A percentile compares a stretch with the other conserved stretches of the same genome.
Evolutionary conservation across 2,888 invertebrate species (phyloP).

Genomic region (Philopedon plagiatum): DNA sequence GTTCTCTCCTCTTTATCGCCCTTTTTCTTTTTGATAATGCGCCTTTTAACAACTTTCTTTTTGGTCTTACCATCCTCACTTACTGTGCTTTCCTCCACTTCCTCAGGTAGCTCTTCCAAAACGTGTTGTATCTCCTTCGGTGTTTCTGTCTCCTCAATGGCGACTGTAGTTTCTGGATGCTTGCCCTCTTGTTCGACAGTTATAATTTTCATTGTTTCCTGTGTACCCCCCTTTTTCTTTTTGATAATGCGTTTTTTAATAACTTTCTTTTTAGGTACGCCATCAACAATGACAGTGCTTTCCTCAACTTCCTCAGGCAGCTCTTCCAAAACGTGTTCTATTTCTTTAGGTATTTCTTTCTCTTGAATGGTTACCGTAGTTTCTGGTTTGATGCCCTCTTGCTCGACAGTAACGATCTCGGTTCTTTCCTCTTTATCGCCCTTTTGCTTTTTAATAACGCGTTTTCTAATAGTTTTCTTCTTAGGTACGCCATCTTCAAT

Average conservation of each 20-base stretch:
- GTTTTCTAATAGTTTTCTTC: slow-evolving; percentile 60
- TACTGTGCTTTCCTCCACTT: slow-evolving; percentile 54
- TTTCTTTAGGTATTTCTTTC: slow-evolving; percentile 52
- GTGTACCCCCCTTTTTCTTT: slow-evolving; percentile 65
- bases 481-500: slow-evolving; percentile 62
- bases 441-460: slow-evolving; percentile 58
- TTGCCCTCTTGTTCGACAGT: slow-evolving; percentile 68
- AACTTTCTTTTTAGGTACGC: slow-evolving; percentile 56
- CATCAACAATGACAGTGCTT: slow-evolving; percentile 55
- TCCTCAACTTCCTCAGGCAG: slow-evolving; percentile 55
- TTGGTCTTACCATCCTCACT: slow-evolving; percentile 57
- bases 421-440: slow-evolving; percentile 58
- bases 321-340: slow-evolving; percentile 52
- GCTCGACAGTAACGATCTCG: slow-evolving; percentile 60
- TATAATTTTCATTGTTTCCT: slow-evolving; percentile 66
- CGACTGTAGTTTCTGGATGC: slow-evolving; percentile 66
- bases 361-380: slow-evolving; percentile 57
- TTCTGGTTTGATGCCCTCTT: slow-evolving; percentile 61
- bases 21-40: slow-evolving; percentile 68
- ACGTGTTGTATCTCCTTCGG: slow-evolving; percentile 59
- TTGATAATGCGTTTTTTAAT: slow-evolving; percentile 66
- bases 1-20: slow-evolving; percentile 64
- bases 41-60: slow-evolving; percentile 59
- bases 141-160: slow-evolving; percentile 61
- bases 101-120: slow-evolving; percentile 63